Percentiles rank a stretch among this genome's conserved stretches.
Evolutionary conservation across 2,888 invertebrate genomes (phyloP).

Genomic region (Chloroclysta siterata): DNA sequence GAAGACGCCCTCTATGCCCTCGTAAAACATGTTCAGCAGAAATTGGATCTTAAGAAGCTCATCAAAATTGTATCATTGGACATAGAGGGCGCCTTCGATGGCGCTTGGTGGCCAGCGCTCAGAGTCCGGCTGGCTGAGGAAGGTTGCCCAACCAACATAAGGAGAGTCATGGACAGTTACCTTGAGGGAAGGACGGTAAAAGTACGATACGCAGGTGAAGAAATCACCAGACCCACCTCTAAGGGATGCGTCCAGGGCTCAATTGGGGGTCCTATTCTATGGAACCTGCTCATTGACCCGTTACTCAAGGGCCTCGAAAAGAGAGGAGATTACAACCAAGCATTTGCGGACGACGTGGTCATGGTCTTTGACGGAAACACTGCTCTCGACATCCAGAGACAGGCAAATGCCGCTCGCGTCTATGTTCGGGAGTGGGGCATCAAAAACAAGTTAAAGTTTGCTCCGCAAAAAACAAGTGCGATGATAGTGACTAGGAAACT

Average conservation of each 20-base stretch:
- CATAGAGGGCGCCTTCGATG: conserved; percentile 1
- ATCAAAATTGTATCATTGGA: conserved; percentile 2
- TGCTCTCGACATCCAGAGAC: conserved; percentile 11
- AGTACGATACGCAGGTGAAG: conserved; percentile 32
- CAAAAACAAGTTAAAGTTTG: conserved; percentile 16
- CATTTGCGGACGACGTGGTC: conserved; percentile 29
- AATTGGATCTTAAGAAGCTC: conserved; percentile 6
- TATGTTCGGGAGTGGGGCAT: conserved; percentile 22
- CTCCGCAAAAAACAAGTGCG: background rate
- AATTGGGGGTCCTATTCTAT: conserved; percentile 17
- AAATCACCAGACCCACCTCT: background rate
- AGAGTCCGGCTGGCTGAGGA: conserved; percentile 20
- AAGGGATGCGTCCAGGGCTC: conserved; percentile 15
- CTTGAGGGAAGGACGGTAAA: conserved; percentile 20
- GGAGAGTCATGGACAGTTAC: conserved; percentile 21
- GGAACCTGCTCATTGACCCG: conserved; percentile 39
- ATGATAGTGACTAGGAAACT: conserved; percentile 5
- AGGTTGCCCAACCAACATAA: conserved; percentile 7
- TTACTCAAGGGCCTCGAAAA: conserved; percentile 9
- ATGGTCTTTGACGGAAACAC: conserved; percentile 29
- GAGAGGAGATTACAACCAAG: background rate
- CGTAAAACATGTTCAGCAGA: background rate
- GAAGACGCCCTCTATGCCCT: conserved; percentile 13
- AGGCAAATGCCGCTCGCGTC: conserved; percentile 33
- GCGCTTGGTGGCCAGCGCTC: conserved; percentile 18